Conservation (phyloP, 37 sponge, comb jelly and placozoan species). For the Hormiphora californensis region DNA sequence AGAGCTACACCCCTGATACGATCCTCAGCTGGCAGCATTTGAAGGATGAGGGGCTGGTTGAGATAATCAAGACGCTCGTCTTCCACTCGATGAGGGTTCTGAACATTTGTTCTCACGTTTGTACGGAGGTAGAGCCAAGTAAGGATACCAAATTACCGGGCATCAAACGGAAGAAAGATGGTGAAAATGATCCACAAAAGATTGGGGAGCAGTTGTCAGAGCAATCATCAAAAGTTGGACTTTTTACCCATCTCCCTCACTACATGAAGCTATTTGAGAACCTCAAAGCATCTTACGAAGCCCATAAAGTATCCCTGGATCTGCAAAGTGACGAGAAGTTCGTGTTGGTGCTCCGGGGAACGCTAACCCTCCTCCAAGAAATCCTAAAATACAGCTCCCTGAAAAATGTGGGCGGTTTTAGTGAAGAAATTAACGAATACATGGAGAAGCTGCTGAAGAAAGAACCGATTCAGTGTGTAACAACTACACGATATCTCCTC, state of each 20-base stretch:
- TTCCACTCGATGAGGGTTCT: slow-evolving; percentile 35
- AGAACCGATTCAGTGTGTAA: slow-evolving; percentile 40
- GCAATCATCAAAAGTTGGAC: not conserved
- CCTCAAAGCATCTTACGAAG: slow-evolving; percentile 34
- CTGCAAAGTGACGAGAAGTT: slow-evolving; percentile 35
- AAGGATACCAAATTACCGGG: not conserved
- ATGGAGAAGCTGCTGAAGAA: slow-evolving; percentile 20
- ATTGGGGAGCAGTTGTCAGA: slow-evolving; percentile 4
- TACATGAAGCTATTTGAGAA: slow-evolving; percentile 52
- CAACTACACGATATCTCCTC: not conserved
- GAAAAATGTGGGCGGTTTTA: slow-evolving; percentile 33
- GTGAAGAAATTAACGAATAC: slow-evolving; percentile 43
- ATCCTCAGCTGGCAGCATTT: not conserved
- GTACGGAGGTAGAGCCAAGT: slow-evolving; percentile 8
- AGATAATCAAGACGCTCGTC: slow-evolving; percentile 26
- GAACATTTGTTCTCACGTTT: slow-evolving; percentile 40
- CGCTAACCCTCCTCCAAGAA: slow-evolving; percentile 15
- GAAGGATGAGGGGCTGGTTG: slow-evolving; percentile 28
- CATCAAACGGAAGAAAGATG: slow-evolving; percentile 32
- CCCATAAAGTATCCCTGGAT: slow-evolving; percentile 31
- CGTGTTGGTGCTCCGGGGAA: slow-evolving; percentile 30
- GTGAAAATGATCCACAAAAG: not conserved
- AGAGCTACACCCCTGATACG: slow-evolving; percentile 19
- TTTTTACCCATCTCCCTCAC: slow-evolving; percentile 13
- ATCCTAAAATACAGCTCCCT: slow-evolving; percentile 41